These are phyloP conservation scores for Netta rufina DNA, from an alignment of 2,797 vertebrate genomes.

Conservation along the genomic window DNA sequence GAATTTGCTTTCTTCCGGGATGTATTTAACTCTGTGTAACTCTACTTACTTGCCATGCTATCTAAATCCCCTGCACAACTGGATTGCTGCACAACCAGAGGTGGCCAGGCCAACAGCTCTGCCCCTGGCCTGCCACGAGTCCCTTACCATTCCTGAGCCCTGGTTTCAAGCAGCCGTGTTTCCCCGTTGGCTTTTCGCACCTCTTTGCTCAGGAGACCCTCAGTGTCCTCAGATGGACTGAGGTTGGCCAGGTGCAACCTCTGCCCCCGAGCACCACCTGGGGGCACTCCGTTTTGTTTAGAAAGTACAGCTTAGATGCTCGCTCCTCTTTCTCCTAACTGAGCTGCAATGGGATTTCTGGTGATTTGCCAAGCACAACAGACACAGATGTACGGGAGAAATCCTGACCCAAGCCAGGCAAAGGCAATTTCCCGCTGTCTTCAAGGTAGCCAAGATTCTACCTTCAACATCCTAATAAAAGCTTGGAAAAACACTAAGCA, in stretches of 20 bases:
- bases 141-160: not conserved
- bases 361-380: not conserved
- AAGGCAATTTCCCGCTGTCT: not conserved
- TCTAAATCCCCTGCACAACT: not conserved
- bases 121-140: not conserved
- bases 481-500: not conserved
- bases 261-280: not conserved
- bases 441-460: not conserved
- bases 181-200: not conserved
- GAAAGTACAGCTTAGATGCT: not conserved
- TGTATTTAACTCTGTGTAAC: not conserved
- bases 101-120: not conserved
- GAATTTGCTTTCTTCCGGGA: not conserved
- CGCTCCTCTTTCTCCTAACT: not conserved
- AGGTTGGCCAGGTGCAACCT: not conserved
- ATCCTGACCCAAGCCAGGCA: not conserved
- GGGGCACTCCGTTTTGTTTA: not conserved
- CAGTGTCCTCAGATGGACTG: not conserved
- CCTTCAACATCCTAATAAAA: not conserved
- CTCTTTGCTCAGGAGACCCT: not conserved
- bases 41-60: not conserved
- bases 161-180: not conserved
- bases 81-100: not conserved
- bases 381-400: not conserved
- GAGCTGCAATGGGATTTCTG: not conserved